phyloP scores from a whole-genome alignment of 2,888 invertebrate genomes.

The Rhodophaea formosa region DNA sequence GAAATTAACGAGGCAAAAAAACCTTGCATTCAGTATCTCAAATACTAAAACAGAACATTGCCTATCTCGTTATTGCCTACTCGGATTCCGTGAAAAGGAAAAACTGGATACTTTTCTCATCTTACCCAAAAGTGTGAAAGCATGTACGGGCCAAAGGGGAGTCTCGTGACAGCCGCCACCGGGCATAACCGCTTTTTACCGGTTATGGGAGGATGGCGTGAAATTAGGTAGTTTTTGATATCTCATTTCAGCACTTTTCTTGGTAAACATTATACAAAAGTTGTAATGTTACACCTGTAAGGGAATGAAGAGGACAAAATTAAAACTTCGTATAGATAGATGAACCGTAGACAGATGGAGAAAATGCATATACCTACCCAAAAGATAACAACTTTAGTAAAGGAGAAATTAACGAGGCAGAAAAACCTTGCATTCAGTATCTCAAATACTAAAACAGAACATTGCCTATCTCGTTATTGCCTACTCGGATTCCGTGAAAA shows the following conservation, averaged over 20 bases:
- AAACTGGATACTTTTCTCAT: constrained; percentile 45
- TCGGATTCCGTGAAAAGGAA: constrained; percentile 9
- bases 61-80: not conserved
- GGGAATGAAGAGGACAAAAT: too few relatives aligned
- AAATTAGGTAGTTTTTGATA: constrained; percentile 49
- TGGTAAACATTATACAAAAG: too few relatives aligned
- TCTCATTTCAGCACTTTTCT: not conserved
- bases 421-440: too few relatives aligned
- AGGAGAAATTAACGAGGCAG: too few relatives aligned
- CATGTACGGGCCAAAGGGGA: constrained; percentile 56
- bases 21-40: too few relatives aligned
- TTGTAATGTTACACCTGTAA: too few relatives aligned
- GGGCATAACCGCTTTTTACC: constrained; percentile 54
- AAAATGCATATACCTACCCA: too few relatives aligned
- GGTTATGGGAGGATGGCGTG: constrained; percentile 41
- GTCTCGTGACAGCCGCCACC: constrained; percentile 58
- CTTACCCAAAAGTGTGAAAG: constrained; percentile 66
- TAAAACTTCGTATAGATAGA: too few relatives aligned
- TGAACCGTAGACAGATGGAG: too few relatives aligned
- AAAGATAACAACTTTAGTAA: too few relatives aligned
- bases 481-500: constrained; percentile 9
- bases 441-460: not conserved
- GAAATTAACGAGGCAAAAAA: too few relatives aligned
- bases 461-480: not conserved
- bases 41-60: not conserved